A percentile compares a stretch with the other conserved stretches of the same genome.
Evolutionary conservation across 2,113 vertebrate genomes (phyloP).

Genomic region (Scartelaos histophorus): DNA sequence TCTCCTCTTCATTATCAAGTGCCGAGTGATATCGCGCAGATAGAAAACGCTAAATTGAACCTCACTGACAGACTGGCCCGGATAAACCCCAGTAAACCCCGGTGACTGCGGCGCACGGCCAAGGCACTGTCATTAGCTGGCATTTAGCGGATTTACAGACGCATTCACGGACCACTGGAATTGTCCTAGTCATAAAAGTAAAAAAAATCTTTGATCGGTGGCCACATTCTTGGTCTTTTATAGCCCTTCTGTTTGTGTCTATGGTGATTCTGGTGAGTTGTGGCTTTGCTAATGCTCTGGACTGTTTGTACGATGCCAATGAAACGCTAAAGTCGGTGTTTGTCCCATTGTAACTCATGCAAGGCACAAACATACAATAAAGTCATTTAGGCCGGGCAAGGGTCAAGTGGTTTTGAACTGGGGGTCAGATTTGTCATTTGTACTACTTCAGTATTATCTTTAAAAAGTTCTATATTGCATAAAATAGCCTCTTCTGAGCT

Average conservation of each 20-base stretch:
- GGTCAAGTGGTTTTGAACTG: not conserved
- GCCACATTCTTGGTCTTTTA: constrained; percentile 5
- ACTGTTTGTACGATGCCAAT: not conserved
- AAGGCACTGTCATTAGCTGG: not conserved
- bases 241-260: not conserved
- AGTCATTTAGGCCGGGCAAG: not conserved
- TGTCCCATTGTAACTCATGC: not conserved
- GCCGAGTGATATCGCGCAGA: constrained; percentile 5
- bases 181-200: not conserved
- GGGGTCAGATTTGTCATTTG: not conserved
- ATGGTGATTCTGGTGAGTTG: not conserved
- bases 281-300: not conserved
- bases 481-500: too few species aligned
- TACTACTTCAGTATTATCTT: not conserved
- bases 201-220: not conserved
- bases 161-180: constrained; percentile 1
- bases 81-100: not conserved
- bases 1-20: constrained; percentile 1
- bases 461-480: too few species aligned
- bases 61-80: not conserved
- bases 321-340: not conserved
- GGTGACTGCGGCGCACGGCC: not conserved
- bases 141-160: constrained; percentile 1
- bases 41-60: not conserved
- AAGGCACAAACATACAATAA: constrained; percentile 1